These are phyloP conservation scores for Molossus molossus DNA, from an alignment of 2,797 vertebrate genomes.

Conservation along the genomic window DNA sequence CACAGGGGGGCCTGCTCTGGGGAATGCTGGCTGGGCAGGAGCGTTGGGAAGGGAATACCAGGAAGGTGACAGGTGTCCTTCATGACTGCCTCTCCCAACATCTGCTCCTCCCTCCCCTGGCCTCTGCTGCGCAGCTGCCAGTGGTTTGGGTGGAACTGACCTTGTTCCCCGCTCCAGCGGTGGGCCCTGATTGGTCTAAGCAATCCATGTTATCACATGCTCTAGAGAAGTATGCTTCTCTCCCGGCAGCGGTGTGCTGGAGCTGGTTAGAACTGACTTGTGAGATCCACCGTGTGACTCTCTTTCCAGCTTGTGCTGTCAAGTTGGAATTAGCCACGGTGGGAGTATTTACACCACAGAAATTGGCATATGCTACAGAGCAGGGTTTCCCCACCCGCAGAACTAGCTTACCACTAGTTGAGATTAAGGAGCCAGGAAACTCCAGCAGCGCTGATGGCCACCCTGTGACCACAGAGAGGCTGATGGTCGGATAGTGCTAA, in stretches of 20 bases:
- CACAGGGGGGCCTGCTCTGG: no score
- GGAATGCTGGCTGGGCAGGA: background rate
- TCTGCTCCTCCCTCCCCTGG: background rate
- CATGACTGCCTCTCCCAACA: background rate
- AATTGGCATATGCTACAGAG: background rate
- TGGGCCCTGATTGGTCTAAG: no score
- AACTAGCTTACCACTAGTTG: background rate
- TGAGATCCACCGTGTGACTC: fast-evolving
- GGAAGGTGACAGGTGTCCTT: background rate
- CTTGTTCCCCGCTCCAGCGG: background rate
- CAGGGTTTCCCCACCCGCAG: background rate
- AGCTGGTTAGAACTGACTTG: background rate
- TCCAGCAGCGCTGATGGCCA: background rate
- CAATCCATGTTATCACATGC: no score
- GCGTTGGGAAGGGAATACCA: background rate
- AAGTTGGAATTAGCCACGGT: background rate
- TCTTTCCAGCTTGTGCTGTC: background rate
- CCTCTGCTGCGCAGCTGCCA: background rate
- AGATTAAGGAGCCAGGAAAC: background rate
- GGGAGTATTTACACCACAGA: background rate
- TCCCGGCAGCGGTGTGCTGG: background rate
- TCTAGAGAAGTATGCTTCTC: background rate
- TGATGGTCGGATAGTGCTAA: background rate
- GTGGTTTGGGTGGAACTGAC: background rate
- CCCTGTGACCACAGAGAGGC: background rate